Conservation (phyloP, 1,140 invertebrate genomes). For the Eupristina koningsbergeri region DNA sequence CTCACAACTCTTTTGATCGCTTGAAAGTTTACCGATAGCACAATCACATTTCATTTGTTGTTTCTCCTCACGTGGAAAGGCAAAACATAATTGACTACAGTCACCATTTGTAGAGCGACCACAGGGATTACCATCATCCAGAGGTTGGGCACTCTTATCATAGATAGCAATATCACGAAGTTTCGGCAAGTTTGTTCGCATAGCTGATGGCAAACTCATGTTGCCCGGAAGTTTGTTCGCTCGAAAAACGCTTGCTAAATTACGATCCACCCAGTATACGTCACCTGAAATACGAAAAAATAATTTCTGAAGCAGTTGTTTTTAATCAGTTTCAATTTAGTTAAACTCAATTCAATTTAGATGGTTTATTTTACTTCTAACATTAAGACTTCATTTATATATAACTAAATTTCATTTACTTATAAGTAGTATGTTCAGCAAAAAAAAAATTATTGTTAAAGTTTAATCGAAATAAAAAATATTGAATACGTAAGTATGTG, state of each 20-base stretch:
- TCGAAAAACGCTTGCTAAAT: slow-evolving; percentile 90
- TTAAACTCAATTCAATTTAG: too few species aligned
- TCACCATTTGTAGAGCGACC: slow-evolving; percentile 81
- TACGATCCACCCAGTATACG: slow-evolving; percentile 97
- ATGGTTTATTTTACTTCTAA: too few species aligned
- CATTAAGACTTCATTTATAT: too few species aligned
- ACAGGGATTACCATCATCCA: slow-evolving; percentile 86
- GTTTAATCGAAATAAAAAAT: too few species aligned
- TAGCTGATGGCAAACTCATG: slow-evolving; percentile 77
- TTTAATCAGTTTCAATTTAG: too few species aligned
- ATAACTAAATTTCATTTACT: too few species aligned
- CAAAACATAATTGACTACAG: slow-evolving; percentile 97
- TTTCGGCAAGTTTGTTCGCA: slow-evolving; percentile 88
- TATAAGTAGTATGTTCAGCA: too few species aligned
- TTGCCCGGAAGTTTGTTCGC: slow-evolving; percentile 86
- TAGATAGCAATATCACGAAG: slow-evolving; percentile 92
- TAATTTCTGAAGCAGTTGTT: too few species aligned
- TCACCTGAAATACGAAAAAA: slow-evolving; percentile 64
- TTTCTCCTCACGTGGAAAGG: slow-evolving; percentile 79
- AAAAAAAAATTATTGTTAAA: too few species aligned
- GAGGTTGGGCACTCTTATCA: slow-evolving; percentile 89
- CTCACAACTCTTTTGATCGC: slow-evolving; percentile 82
- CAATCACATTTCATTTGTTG: slow-evolving; percentile 83
- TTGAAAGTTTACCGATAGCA: slow-evolving; percentile 84
- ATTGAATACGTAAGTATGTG: too few species aligned